Conservation (phyloP, 2,113 vertebrate species). For the Ellobius talpinus region DNA sequence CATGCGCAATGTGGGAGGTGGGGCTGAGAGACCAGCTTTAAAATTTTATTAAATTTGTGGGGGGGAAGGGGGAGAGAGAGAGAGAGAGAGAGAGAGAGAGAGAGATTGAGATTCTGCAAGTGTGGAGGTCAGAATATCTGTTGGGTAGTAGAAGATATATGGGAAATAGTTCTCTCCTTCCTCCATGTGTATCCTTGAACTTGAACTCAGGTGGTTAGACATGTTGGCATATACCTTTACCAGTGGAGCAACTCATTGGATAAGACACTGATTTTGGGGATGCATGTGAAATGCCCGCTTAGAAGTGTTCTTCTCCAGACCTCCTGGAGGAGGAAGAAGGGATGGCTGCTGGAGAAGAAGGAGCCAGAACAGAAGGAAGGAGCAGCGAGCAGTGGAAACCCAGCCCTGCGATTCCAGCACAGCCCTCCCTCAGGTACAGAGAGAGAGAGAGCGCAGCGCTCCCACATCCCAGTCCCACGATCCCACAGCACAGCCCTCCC, state of each 20-base stretch:
- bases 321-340: neutral
- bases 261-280: neutral
- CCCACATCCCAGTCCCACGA: accelerated
- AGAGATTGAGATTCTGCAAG: no score
- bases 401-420: neutral
- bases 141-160: neutral
- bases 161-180: neutral
- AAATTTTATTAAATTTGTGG: neutral
- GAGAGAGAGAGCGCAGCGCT: accelerated
- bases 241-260: neutral
- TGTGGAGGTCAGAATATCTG: neutral
- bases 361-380: neutral
- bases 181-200: neutral
- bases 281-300: neutral
- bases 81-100: no score
- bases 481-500: neutral
- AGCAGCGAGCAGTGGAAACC: accelerated
- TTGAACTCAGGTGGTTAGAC: neutral
- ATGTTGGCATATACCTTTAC: neutral
- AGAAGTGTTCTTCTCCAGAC: neutral
- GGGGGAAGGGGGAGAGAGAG: no score
- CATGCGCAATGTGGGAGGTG: neutral
- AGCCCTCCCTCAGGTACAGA: neutral
- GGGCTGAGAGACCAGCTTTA: neutral
- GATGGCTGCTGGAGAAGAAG: neutral